Conservation (phyloP, 2,113 vertebrate genomes). For the Ammospiza nelsoni region DNA sequence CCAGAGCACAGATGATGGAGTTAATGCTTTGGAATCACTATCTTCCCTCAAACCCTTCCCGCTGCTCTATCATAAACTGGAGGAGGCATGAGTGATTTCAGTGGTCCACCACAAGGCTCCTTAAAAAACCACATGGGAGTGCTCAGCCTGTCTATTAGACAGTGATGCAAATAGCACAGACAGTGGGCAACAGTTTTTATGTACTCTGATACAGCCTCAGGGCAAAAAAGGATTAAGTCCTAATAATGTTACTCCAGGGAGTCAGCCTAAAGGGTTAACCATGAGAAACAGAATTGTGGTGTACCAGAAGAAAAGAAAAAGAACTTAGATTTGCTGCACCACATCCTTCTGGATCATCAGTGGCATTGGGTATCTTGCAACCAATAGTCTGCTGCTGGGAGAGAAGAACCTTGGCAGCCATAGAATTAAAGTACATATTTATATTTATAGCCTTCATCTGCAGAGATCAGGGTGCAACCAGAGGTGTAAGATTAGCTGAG, state of each 20-base stretch:
- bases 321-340: not conserved
- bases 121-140: not conserved
- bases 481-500: not conserved
- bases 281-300: not conserved
- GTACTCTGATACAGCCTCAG: not conserved
- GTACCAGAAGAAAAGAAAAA: not conserved
- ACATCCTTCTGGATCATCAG: not conserved
- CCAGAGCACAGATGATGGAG: not conserved
- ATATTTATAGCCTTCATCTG: not conserved
- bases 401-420: accelerated
- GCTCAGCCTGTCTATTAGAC: not conserved
- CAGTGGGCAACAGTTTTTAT: not conserved
- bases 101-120: not conserved
- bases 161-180: not conserved
- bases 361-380: not conserved
- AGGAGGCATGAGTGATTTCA: not conserved
- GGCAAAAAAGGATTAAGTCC: not conserved
- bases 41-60: not conserved
- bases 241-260: not conserved
- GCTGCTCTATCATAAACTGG: not conserved
- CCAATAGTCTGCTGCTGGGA: not conserved
- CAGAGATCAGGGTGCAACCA: not conserved
- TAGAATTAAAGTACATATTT: not conserved
- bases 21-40: not conserved
- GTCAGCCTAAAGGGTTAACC: not conserved